phyloP scores from a whole-genome alignment of 2,797 vertebrate genomes.

The Loris lydekkerianus region DNA sequence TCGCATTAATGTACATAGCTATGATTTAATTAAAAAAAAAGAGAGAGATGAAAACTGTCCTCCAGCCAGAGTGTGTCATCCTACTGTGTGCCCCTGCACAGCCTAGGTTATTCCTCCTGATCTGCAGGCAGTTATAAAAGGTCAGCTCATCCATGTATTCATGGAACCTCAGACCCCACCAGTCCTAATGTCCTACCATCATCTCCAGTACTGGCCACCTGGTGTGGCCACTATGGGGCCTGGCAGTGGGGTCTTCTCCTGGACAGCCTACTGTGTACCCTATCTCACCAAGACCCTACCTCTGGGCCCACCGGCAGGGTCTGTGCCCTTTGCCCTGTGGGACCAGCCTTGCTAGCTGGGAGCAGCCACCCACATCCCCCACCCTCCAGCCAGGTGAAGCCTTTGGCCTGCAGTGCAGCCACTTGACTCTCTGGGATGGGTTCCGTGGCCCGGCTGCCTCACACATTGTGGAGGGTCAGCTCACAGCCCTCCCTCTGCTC shows the following conservation, averaged over 20 bases:
- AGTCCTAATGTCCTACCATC: neutral
- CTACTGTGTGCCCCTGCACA: rapidly evolving
- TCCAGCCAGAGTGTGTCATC: rapidly evolving
- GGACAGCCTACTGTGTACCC: too few species aligned
- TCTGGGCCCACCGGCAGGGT: neutral
- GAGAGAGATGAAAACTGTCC: neutral
- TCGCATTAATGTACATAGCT: too few species aligned
- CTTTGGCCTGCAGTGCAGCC: too few species aligned
- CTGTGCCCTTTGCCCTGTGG: neutral
- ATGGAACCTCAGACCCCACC: neutral
- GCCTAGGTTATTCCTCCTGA: neutral
- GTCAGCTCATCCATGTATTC: neutral
- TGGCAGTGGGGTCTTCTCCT: neutral
- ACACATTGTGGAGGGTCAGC: too few species aligned
- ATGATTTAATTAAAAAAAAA: too few species aligned
- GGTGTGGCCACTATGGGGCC: neutral
- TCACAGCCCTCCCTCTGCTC: too few species aligned
- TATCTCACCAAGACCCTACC: rapidly evolving
- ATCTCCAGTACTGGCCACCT: rapidly evolving
- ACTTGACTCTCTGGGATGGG: too few species aligned
- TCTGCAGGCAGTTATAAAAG: neutral
- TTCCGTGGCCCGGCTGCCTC: too few species aligned
- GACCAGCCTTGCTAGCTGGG: too few species aligned
- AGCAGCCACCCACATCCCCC: too few species aligned
- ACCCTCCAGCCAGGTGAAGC: rapidly evolving